Conservation (phyloP, 2,113 vertebrate species). For the Phrynocephalus versicolor region DNA sequence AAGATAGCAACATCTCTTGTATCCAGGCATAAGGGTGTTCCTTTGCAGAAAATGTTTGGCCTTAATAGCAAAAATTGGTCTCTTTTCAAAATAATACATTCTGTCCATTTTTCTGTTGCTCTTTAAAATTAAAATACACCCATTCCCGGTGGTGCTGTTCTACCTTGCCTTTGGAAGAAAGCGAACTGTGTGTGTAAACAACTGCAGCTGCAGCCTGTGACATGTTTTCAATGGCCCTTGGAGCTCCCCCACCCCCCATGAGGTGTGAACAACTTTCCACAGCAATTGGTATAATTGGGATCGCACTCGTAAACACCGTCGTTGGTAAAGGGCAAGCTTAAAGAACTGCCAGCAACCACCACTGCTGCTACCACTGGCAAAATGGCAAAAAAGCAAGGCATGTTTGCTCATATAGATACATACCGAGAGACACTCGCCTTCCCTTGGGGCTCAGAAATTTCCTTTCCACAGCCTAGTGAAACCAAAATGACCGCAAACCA, state of each 20-base stretch:
- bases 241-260: not conserved
- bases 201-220: not conserved
- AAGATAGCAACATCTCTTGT: not conserved
- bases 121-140: not conserved
- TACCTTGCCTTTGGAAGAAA: not conserved
- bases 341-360: not conserved
- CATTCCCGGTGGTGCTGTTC: not conserved
- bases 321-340: conserved; percentile 26
- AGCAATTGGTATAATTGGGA: conserved; percentile 26
- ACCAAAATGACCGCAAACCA: conserved; percentile 21
- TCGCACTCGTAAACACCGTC: not conserved
- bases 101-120: not conserved
- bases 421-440: not conserved
- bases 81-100: not conserved
- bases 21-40: not conserved
- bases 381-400: not conserved
- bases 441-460: conserved; percentile 15
- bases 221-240: conserved; percentile 16
- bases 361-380: conserved; percentile 5
- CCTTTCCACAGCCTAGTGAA: conserved; percentile 23
- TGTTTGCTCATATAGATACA: not conserved
- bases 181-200: conserved; percentile 19
- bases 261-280: conserved; percentile 6
- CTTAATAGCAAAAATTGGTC: not conserved
- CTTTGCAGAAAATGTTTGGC: not conserved